Conservation (phyloP, 2,113 vertebrate species). For the Laterallus jamaicensis region DNA sequence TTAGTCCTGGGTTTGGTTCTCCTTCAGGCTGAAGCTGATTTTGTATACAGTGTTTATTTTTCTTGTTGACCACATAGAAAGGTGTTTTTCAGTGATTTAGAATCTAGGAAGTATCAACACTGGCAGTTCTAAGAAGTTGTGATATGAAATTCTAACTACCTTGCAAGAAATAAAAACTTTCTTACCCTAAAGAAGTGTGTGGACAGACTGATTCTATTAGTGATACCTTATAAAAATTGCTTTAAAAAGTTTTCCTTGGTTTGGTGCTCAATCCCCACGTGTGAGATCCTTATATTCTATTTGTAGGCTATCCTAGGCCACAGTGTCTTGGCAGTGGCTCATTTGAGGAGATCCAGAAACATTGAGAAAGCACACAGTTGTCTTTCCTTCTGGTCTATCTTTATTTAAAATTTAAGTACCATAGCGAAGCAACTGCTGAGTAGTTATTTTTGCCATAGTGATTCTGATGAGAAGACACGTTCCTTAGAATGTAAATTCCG, state of each 20-base stretch:
- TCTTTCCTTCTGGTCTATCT: slow-evolving; percentile 8
- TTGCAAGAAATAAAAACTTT: background rate
- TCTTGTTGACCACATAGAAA: slow-evolving; percentile 25
- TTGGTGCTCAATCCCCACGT: background rate
- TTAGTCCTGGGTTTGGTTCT: slow-evolving; percentile 54
- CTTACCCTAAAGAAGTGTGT: background rate
- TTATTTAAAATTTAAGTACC: background rate
- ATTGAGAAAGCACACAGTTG: background rate
- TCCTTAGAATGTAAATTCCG: background rate
- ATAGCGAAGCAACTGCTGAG: background rate
- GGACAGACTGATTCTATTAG: background rate
- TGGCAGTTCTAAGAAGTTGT: background rate
- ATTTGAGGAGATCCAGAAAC: background rate
- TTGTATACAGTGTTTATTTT: slow-evolving; percentile 30
- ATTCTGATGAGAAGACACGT: background rate
- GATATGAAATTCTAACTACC: background rate
- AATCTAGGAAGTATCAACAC: background rate
- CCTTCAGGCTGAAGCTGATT: slow-evolving; percentile 50
- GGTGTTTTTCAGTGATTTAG: slow-evolving; percentile 7
- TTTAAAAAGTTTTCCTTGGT: background rate
- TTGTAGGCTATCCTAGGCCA: background rate
- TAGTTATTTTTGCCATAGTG: background rate
- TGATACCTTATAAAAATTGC: background rate
- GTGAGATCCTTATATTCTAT: background rate
- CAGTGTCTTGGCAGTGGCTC: background rate